phyloP scores from a whole-genome alignment of 1,140 invertebrate species.

The Polypedilum vanderplanki region DNA sequence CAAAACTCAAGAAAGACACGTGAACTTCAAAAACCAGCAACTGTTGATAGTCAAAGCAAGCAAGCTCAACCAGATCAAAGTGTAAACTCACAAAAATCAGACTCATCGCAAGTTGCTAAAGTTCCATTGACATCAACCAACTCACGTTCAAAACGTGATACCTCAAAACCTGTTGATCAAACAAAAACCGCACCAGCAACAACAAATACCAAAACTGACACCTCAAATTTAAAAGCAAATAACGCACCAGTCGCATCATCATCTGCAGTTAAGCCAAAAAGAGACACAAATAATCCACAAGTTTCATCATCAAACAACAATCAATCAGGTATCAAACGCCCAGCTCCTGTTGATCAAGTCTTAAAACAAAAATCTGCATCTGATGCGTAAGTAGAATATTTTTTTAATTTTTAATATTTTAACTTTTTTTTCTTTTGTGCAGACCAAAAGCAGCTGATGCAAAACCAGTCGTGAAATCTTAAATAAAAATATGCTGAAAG shows the following conservation, averaged over 20 bases:
- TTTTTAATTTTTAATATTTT: too few relatives aligned
- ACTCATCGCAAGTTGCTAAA: background rate
- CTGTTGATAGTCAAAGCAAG: background rate
- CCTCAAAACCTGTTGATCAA: background rate
- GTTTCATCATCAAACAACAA: background rate
- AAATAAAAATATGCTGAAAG: background rate
- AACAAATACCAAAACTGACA: background rate
- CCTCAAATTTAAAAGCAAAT: background rate
- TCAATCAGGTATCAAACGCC: background rate
- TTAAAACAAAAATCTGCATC: background rate
- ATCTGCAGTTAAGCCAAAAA: background rate
- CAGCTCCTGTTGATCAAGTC: background rate
- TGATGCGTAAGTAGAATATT: background rate
- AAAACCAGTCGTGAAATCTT: background rate
- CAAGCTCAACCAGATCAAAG: background rate
- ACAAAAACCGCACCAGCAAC: background rate
- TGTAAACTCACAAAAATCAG: background rate
- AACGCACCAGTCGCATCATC: background rate
- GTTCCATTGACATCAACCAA: constrained; percentile 10
- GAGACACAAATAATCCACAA: background rate
- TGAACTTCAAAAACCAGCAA: background rate
- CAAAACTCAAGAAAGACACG: background rate
- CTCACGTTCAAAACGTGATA: background rate
- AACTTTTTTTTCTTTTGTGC: too few relatives aligned
- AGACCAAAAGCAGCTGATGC: background rate